Percentiles rank a stretch among this genome's conserved stretches.
Evolutionary conservation across 2,113 vertebrate species (phyloP).

Genomic region (Epinephelus cyanopodus): DNA sequence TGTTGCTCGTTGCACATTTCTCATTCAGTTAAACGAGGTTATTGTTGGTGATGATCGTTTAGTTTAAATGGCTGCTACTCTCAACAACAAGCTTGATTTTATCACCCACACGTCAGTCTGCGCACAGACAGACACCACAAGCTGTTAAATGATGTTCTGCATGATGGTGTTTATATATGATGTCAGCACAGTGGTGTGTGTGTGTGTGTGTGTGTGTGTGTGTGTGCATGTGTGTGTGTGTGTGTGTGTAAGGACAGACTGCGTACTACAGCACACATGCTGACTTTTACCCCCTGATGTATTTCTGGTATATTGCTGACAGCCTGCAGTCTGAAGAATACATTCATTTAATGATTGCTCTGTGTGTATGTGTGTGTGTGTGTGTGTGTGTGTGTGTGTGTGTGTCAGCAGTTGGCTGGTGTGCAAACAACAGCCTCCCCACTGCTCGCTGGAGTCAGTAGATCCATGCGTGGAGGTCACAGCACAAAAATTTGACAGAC

Average conservation of each 20-base stretch:
- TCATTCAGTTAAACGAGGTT: slow-evolving; percentile 67
- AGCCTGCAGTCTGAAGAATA: slow-evolving; percentile 70
- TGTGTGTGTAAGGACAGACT: slow-evolving; percentile 31
- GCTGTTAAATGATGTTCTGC: slow-evolving; percentile 72
- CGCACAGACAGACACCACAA: slow-evolving; percentile 59
- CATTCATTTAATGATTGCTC: slow-evolving; percentile 71
- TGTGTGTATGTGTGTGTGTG: slow-evolving; percentile 30
- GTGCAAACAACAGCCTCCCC: slow-evolving; percentile 41
- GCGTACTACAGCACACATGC: slow-evolving; percentile 55
- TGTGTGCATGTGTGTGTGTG: slow-evolving; percentile 47
- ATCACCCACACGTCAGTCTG: slow-evolving; percentile 65
- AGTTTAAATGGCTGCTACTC: slow-evolving; percentile 56
- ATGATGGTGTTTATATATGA: slow-evolving; percentile 68
- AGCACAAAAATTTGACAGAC: not conserved
- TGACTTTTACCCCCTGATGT: slow-evolving; percentile 73
- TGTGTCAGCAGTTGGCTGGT: slow-evolving; percentile 34
- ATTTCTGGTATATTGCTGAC: slow-evolving; percentile 73
- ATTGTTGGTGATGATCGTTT: slow-evolving; percentile 63
- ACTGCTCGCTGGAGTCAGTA: slow-evolving; percentile 27
- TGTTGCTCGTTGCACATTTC: slow-evolving; percentile 54
- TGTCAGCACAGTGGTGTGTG: slow-evolving; percentile 50
- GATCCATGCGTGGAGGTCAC: slow-evolving; percentile 47
- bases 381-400: slow-evolving; percentile 26
- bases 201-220: slow-evolving; percentile 29
- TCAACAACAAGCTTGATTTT: slow-evolving; percentile 67